Base-by-base conservation (phyloP, 2,888 invertebrate species). In the Agapostemon virescens region DNA sequence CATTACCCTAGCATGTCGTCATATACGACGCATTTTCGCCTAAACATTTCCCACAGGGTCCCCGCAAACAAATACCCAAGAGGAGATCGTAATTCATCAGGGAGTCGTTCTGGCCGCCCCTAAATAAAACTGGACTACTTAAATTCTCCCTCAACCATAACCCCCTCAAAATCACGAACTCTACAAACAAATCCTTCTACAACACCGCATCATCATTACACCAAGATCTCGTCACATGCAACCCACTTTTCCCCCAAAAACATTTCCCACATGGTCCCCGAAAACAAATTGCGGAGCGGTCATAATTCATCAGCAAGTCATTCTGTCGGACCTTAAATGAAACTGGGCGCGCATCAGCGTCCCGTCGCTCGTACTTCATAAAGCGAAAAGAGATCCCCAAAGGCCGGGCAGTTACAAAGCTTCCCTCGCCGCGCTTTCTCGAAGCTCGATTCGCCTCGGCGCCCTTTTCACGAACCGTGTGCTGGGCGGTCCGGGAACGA, bases 341-440 rank as follows among this genome's bases (percentile, higher is more conserved):
- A 58, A 26, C 30, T 17, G 26, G 30, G 17, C 58, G 58, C 6
- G 58, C 30, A 58, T 17, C 58, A 30, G 58, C 58, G 30, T 26
- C 6, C 30, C 17, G 58, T 15, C 58, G 58, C 30, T 58, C 58
- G 7, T 26, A 58, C 17, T 58, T 30, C 58, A 30, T 30, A 33
- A 61, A 61, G 20, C 52, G 49, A 26, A 36, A 64, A 38, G 49
- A n/a, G n/a, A 30, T 30, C 26, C 11, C 26, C 13, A 49, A 42
- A 30, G 30, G 42, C 30, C 15, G 20, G n/a, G 23, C 23, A 26
- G 26, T 45, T 38, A 67, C 73, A 67, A 71, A 74, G 36, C 68
- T 49, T 42, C 45, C 15, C 20, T n/a, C n/a, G n/a, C 20, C 26
- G 66, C 23, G 58, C 17, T 68, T 33, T 20, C 68, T 45, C 23